Percentiles rank a stretch among this genome's conserved stretches.
Conservation (phyloP, 2,888 invertebrate species). For the Amblyteles armatorius region DNA sequence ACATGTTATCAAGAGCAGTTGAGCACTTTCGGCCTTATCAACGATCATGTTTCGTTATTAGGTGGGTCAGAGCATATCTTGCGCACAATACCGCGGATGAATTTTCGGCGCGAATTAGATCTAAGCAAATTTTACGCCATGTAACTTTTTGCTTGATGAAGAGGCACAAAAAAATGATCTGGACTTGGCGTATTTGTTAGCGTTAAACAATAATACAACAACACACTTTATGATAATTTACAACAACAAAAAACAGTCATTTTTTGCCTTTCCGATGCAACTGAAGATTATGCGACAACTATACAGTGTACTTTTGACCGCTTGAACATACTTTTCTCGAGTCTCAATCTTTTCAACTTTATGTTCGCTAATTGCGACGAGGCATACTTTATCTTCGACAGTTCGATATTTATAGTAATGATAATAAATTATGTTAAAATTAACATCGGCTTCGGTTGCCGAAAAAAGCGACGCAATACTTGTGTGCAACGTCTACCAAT, state of each 20-base stretch:
- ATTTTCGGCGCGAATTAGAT: background rate
- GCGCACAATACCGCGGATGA: background rate
- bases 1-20: constrained; percentile 14
- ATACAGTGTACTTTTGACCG: background rate
- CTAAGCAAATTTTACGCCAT: background rate
- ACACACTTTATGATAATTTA: background rate
- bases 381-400: background rate
- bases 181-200: background rate
- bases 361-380: background rate
- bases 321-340: background rate
- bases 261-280: background rate
- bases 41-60: constrained; percentile 11
- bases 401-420: background rate
- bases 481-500: background rate
- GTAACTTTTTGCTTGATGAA: background rate
- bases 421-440: background rate
- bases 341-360: background rate
- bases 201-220: background rate
- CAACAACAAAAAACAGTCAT: background rate
- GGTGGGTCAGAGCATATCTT: background rate
- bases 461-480: background rate
- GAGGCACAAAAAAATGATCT: background rate
- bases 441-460: background rate
- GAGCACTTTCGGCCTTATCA: constrained; percentile 21
- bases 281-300: background rate